Percentiles rank a stretch among this genome's conserved stretches.
These are phyloP conservation scores for Catharus fuscescens DNA, from an alignment of 2,113 vertebrate species.

Conservation along the genomic window DNA sequence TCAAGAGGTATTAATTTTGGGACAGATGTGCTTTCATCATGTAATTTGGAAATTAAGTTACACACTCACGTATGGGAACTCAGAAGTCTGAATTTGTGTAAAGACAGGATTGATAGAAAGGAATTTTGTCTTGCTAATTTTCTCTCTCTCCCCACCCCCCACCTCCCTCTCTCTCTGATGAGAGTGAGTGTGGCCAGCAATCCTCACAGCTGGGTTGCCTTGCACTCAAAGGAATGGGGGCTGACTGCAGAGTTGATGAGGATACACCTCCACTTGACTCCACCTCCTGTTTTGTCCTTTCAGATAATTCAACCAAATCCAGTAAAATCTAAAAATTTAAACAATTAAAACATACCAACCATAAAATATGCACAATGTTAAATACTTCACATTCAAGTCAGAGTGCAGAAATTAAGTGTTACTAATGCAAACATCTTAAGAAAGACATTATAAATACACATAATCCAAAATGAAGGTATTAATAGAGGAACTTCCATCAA, in stretches of 20 bases:
- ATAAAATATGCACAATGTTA: neutral
- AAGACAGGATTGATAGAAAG: slow-evolving; percentile 62
- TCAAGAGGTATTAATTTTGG: slow-evolving; percentile 73
- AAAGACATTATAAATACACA: neutral
- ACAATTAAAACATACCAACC: neutral
- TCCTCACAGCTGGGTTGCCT: slow-evolving; percentile 71
- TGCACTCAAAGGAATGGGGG: slow-evolving; percentile 41
- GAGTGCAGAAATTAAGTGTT: neutral
- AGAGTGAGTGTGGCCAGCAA: slow-evolving; percentile 60
- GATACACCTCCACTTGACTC: slow-evolving; percentile 59
- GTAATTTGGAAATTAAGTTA: slow-evolving; percentile 74
- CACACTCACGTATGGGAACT: slow-evolving; percentile 69
- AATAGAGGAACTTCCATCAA: neutral
- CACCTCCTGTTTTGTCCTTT: slow-evolving; percentile 38
- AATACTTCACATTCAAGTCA: neutral
- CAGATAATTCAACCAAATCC: slow-evolving; percentile 32
- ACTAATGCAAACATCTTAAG: neutral
- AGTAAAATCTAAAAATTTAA: slow-evolving; percentile 33
- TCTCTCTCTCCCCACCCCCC: neutral
- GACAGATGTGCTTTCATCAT: slow-evolving; percentile 73
- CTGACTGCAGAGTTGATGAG: slow-evolving; percentile 62
- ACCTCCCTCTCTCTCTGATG: slow-evolving; percentile 37
- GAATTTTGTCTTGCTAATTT: slow-evolving; percentile 68
- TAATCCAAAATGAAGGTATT: neutral
- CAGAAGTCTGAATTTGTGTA: slow-evolving; percentile 65